Base-by-base conservation (phyloP, 2,888 invertebrate species). In the Sphecodes monilicornis region DNA sequence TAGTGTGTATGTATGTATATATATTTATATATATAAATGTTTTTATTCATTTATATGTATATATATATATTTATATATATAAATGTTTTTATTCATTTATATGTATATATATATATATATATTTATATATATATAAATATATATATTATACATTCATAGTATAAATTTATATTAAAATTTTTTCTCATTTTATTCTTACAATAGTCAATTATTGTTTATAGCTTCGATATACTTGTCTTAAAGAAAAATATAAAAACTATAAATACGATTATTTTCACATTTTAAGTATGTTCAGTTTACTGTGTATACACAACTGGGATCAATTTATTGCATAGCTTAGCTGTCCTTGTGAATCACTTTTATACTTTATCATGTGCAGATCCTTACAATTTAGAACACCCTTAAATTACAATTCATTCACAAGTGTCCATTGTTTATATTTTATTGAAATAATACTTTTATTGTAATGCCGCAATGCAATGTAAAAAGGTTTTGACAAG, bases 401-500 rank as follows among this genome's bases (percentile, higher is more conserved):
- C 36, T 76, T 26, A 76, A 64, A 39, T 74, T 68, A 6, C 32
- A 60, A 39, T 5, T 79, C 57, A n/a, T 32, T 76, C 18, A 64
- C 18, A 73, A 68, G 16, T 54, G 68, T 43, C 46, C n/a, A 66
- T 57, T 16, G 43, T 60, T 73, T 74, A 3, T 11, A 39, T 57
- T 76, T 50, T 36, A 26, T 57, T 70, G 26, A n/a, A 72, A 54
- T 76, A 66, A 57, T 13, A 13, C 78, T 77, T 22, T 13, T 50
- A 26, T 39, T 46, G 16, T 70, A 76, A 77, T 76, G 66, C 74
- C 71, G 66, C 79, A 83, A 26, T 68, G 69, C 76, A 77, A 77
- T 68, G 77, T 81, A 81, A 86, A 86, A 83, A 87, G 72, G 76
- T 78, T 70, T 81, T 84, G 73, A 84, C 81, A 83, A 84, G 74